These are phyloP conservation scores for Onychomys arenicola DNA, from an alignment of 2,797 vertebrate genomes.

Conservation along the genomic window DNA sequence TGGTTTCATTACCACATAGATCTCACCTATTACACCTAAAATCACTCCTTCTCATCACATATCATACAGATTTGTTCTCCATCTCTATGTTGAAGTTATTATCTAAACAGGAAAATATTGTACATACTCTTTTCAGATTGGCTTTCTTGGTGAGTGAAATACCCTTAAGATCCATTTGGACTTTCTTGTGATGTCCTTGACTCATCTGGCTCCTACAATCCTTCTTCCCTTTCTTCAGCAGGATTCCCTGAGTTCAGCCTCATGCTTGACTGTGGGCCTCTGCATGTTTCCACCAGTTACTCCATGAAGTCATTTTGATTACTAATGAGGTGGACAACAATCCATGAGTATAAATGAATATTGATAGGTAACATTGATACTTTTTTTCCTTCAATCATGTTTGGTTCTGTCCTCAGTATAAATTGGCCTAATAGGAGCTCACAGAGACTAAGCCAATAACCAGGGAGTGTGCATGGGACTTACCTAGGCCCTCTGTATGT, in stretches of 20 bases:
- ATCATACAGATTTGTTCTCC: not conserved
- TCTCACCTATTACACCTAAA: not conserved
- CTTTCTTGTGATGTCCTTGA: not conserved
- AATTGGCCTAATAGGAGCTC: not conserved
- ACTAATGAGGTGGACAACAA: not conserved
- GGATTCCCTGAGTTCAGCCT: not conserved
- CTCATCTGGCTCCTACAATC: not conserved
- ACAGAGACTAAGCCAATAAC: not conserved
- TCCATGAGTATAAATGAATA: not conserved
- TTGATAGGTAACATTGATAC: not conserved
- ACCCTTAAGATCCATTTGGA: not conserved
- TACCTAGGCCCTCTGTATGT: not conserved
- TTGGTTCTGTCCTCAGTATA: not conserved
- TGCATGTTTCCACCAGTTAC: not conserved
- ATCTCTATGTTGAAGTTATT: not conserved
- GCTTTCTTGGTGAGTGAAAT: not conserved
- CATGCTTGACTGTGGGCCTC: not conserved
- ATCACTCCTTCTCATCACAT: not conserved
- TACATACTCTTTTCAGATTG: not conserved
- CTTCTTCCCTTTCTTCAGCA: not conserved
- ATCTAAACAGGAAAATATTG: not conserved
- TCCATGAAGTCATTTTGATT: not conserved
- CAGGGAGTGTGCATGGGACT: not conserved
- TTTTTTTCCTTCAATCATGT: not conserved
- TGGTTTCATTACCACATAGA: not conserved